Evolutionary conservation across 1,140 invertebrate genomes (phyloP), one percentile per base, ranked within the genome.

Genomic region (Diplogasteroides magnus): DNA sequence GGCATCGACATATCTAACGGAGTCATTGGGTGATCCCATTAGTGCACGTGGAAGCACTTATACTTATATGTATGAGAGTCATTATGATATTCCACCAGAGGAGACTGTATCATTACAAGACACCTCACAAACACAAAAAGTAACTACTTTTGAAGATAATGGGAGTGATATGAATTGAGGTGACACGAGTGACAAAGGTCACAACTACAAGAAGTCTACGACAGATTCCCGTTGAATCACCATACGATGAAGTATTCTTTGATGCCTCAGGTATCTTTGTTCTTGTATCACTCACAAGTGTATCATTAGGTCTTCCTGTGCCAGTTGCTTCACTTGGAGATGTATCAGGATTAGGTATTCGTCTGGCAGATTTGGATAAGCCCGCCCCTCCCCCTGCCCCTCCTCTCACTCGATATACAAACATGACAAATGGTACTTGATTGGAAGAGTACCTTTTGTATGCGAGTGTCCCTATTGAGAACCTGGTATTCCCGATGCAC

Each of bases 121-220:
- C 23, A 28, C 28, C 19, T 77, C 74, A 32, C 83, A 83, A 25
- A 82, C 80, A 55, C 80, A 82, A 66, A 81, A 83, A 48, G 78
- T 80, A 25, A 55, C 64, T 1, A 60, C 60, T 68, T 62, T 14
- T 48, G 28, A 29, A 61, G 63, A 29, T 32, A 69, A 55, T 14
- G 29, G 29, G 2, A 6, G 25, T 56, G 56, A 14, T 15, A 19
- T 61, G 6, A 75, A 56, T 82, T 64, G 48, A 82, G 78, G 75
- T 82, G 26, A 82, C 80, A 23, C 72, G 80, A 31, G 80, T 82
- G 32, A 82, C 80, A 62, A 82, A 83, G 71, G 76, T 82, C n/a
- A 82, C 80, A 31, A 82, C 80, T 19, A 82, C 80, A 19, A 62
- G 80, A 64, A 78, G 76, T 28, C 74, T 82, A 15, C 69, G 78